Percentiles rank a stretch among this genome's conserved stretches.
phyloP scores from a whole-genome alignment of 2,113 vertebrate species.

The Colaptes auratus region DNA sequence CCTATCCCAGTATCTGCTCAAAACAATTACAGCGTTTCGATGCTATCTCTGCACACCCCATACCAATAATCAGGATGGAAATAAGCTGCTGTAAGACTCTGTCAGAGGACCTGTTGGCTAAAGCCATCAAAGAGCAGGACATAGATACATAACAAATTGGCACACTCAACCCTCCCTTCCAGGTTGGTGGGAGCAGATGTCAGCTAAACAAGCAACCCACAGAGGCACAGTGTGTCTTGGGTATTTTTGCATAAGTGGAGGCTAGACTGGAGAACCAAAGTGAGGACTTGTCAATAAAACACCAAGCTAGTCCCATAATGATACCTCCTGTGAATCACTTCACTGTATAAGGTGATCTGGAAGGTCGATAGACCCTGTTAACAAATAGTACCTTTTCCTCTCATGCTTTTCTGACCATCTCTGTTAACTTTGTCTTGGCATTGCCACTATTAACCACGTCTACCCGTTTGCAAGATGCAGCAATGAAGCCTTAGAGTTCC shows the following conservation, averaged over 20 bases:
- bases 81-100: not conserved
- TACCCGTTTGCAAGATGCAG: not conserved
- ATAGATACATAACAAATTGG: not conserved
- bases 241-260: not conserved
- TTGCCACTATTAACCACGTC: not conserved
- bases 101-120: not conserved
- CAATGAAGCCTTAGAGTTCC: not conserved
- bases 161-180: not conserved
- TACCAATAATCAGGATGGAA: not conserved
- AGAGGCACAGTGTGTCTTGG: not conserved
- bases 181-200: not conserved
- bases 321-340: not conserved
- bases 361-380: accelerated
- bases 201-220: not conserved
- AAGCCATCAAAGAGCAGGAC: not conserved
- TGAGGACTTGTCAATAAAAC: not conserved
- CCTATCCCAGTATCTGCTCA: not conserved
- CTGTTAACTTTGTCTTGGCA: not conserved
- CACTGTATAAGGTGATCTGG: not conserved
- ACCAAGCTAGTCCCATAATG: not conserved
- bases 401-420: not conserved
- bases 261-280: not conserved
- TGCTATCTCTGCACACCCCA: not conserved
- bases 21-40: not conserved
- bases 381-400: not conserved